Evolutionary conservation across 2,797 vertebrate genomes (phyloP), one percentile per base, ranked within the genome.

Genomic region (Jordanella pulchra): DNA sequence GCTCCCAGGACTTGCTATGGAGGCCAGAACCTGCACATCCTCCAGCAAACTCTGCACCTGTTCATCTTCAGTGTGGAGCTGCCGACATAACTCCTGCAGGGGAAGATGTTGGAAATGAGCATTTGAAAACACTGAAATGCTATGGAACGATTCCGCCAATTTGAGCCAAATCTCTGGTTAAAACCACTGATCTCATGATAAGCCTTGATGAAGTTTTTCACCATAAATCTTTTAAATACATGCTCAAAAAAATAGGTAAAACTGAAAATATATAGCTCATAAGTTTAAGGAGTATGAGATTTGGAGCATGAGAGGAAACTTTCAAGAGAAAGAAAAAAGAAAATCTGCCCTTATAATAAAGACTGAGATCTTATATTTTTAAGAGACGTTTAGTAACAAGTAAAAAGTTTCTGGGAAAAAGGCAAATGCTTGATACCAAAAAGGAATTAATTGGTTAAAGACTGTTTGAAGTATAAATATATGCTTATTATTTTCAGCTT

Each of bases 21-120:
- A 85, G 28, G 84, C 71, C 80, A 95, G 54, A 60, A 95, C 88
- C 28, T 82, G 84, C 0, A 97, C 91, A 11, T 97, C 94, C 70
- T 95, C 93, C 76, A 95, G 87, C 10, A 97, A 86, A 21, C 92
- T 80, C 3, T 92, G 91, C 39, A 91, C 94, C 58, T 94, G 91
- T 67, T 95, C 93, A 1, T 93, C 94, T 75, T 96, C 94, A 0
- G 85, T 84, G 60, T 95, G 93, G 71, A 98, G 95, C 81, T 95
- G 91, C 77, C 89, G 88, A 42, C 93, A 89, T 47, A 96, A 93
- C 18, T 89, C 92, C 97, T 97, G 82, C 0, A 66, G 9, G 76
- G 14, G n/a, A 72, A 76, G 0, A 47, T 17, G 23, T 54, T 2
- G 48, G 21, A 13, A 12, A 60, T 28, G 10, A 39, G 3, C 30